These are phyloP conservation scores for Mythimna ferrago DNA, from an alignment of 2,888 invertebrate genomes.

Conservation along the genomic window DNA sequence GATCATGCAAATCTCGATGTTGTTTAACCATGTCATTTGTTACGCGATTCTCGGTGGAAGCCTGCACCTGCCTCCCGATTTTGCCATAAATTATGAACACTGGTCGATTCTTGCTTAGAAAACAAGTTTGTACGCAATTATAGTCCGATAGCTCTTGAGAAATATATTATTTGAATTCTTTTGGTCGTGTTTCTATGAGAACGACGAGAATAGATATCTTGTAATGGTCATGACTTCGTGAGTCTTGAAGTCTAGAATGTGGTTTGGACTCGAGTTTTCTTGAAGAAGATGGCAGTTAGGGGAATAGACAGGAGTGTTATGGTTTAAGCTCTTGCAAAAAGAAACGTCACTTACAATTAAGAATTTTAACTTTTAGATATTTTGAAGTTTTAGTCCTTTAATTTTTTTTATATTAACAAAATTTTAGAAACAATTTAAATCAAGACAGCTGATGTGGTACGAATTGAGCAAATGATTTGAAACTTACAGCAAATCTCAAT, in stretches of 20 bases:
- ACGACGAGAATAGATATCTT: conserved; percentile 50
- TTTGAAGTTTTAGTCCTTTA: not conserved
- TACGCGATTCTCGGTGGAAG: conserved; percentile 37
- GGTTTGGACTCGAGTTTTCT: conserved; percentile 24
- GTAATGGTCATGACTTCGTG: conserved; percentile 11
- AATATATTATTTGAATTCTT: conserved; percentile 62
- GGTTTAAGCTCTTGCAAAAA: not conserved
- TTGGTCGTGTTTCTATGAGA: conserved; percentile 54
- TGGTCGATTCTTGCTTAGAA: conserved; percentile 67
- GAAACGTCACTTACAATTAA: too few relatives aligned
- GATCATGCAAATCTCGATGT: conserved; percentile 38
- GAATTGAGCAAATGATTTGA: too few relatives aligned
- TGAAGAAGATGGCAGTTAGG: not conserved
- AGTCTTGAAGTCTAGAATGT: conserved; percentile 36
- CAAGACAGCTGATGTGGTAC: too few relatives aligned
- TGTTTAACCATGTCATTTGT: conserved; percentile 29
- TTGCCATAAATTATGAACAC: conserved; percentile 66
- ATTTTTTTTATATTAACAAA: too few relatives aligned
- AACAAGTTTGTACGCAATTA: conserved; percentile 71
- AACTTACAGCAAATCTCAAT: too few relatives aligned
- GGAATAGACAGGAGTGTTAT: not conserved
- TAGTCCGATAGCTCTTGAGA: conserved; percentile 63
- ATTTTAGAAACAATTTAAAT: too few relatives aligned
- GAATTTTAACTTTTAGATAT: not conserved
- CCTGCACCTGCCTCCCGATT: conserved; percentile 68